Percentiles rank a stretch among this genome's conserved stretches.
These are phyloP conservation scores for Chondrilla cf. caribensis DNA, from an alignment of 37 sponge, comb jelly and placozoan species.

Conservation along the genomic window DNA sequence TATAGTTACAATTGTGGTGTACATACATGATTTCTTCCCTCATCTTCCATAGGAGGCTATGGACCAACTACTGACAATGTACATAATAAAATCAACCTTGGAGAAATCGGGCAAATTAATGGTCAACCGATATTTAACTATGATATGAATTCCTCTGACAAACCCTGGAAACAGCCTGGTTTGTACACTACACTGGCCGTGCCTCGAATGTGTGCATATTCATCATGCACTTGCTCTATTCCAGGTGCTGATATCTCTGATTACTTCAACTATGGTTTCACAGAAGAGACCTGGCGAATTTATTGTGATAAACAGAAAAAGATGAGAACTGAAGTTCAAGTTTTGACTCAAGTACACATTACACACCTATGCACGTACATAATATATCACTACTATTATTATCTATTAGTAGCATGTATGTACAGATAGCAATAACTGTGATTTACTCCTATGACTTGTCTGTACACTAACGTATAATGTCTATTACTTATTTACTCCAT, in stretches of 20 bases:
- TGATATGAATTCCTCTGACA: constrained; percentile 86
- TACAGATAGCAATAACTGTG: too few species aligned
- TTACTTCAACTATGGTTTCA: constrained; percentile 99
- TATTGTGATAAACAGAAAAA: constrained; percentile 95
- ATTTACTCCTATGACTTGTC: too few species aligned
- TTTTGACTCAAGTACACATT: constrained; percentile 58
- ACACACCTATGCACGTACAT: not conserved
- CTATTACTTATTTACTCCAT: too few species aligned
- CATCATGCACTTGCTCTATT: not conserved
- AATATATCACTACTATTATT: not conserved
- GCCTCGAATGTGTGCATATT: too few species aligned
- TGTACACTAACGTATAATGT: too few species aligned
- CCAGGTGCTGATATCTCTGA: constrained; percentile 97
- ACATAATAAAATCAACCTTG: constrained; percentile 82
- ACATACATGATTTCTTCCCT: too few species aligned
- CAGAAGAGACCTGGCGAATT: constrained; percentile 93
- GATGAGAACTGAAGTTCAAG: constrained; percentile 49
- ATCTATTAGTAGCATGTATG: too few species aligned
- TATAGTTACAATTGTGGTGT: too few species aligned
- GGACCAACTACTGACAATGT: too few species aligned
- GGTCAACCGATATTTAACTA: constrained; percentile 83
- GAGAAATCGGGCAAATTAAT: constrained; percentile 80
- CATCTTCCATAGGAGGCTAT: too few species aligned
- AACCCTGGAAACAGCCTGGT: constrained; percentile 97
- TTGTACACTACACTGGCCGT: too few species aligned